phyloP scores from a whole-genome alignment of 2,113 vertebrate genomes.

The Spizaetus ornatus region DNA sequence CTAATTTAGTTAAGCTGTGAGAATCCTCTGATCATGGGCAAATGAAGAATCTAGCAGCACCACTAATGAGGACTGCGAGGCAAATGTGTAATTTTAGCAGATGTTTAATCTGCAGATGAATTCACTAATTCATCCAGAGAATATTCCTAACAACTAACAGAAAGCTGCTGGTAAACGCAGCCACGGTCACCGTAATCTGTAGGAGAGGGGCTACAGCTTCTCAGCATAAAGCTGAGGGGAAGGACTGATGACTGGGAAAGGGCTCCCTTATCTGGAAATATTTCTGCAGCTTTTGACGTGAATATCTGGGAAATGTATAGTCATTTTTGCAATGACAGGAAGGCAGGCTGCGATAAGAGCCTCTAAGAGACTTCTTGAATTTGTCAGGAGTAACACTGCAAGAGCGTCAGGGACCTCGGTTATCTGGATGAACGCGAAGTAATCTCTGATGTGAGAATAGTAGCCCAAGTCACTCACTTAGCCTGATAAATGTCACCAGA shows the following conservation, averaged over 20 bases:
- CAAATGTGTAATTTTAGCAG: conserved; percentile 8
- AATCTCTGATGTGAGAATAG: conserved; percentile 12
- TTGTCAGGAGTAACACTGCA: conserved; percentile 41
- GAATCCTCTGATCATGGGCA: conserved; percentile 29
- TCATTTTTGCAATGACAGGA: conserved; percentile 24
- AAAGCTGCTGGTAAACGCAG: background rate
- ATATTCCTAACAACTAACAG: background rate
- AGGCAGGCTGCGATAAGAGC: conserved; percentile 44
- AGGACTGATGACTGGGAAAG: background rate
- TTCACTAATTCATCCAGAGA: background rate
- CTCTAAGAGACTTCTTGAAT: conserved; percentile 56
- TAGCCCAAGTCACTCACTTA: conserved; percentile 5
- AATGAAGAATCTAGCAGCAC: conserved; percentile 12
- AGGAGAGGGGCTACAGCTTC: background rate
- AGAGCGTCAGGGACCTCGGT: background rate
- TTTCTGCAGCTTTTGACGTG: conserved; percentile 13
- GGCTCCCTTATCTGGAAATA: conserved; percentile 45
- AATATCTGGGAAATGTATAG: conserved; percentile 56
- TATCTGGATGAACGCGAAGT: conserved; percentile 19
- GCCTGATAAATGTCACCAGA: conserved; percentile 44
- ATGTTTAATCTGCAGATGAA: background rate
- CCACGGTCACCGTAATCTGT: accelerated
- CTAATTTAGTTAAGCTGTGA: conserved; percentile 54
- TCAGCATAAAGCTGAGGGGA: background rate
- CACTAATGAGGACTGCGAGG: conserved; percentile 8